phyloP scores from a whole-genome alignment of 1,140 invertebrate species.

The Papilio helenus region DNA sequence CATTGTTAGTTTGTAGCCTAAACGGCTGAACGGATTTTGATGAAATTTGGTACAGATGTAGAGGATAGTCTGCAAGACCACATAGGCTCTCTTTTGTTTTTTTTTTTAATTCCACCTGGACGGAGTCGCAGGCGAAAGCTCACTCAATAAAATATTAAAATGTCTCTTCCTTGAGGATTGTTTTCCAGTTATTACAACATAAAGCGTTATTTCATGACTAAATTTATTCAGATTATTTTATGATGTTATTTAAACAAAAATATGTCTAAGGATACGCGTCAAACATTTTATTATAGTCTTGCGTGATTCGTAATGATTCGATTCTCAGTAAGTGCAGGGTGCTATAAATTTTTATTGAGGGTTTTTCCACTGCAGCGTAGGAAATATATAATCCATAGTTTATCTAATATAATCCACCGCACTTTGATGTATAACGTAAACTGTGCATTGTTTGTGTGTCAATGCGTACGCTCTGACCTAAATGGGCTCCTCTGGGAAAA shows the following conservation, averaged over 20 bases:
- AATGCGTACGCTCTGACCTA: conserved; percentile 33
- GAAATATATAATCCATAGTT: conserved; percentile 20
- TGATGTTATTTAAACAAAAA: background rate
- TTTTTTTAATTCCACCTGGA: no score
- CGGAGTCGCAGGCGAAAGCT: no score
- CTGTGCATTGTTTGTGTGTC: conserved; percentile 38
- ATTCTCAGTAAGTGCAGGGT: conserved; percentile 21
- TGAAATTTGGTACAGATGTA: no score
- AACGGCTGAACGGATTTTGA: no score
- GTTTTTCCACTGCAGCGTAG: conserved; percentile 33
- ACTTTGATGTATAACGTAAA: conserved; percentile 39
- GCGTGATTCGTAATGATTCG: background rate
- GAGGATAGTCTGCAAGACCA: no score
- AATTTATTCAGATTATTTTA: background rate
- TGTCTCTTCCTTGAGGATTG: no score
- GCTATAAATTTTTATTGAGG: conserved; percentile 25
- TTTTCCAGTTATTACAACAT: background rate
- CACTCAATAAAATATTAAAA: no score
- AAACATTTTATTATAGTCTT: conserved; percentile 23
- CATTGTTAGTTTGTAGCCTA: no score
- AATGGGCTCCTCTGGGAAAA: conserved; percentile 13
- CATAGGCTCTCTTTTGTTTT: no score
- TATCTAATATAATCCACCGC: conserved; percentile 24
- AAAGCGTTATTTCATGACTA: background rate
- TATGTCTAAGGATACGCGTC: conserved; percentile 23